A percentile compares a stretch with the other conserved stretches of the same genome.
These are phyloP conservation scores for Pterostichus niger DNA, from an alignment of 2,888 invertebrate genomes.

Conservation along the genomic window DNA sequence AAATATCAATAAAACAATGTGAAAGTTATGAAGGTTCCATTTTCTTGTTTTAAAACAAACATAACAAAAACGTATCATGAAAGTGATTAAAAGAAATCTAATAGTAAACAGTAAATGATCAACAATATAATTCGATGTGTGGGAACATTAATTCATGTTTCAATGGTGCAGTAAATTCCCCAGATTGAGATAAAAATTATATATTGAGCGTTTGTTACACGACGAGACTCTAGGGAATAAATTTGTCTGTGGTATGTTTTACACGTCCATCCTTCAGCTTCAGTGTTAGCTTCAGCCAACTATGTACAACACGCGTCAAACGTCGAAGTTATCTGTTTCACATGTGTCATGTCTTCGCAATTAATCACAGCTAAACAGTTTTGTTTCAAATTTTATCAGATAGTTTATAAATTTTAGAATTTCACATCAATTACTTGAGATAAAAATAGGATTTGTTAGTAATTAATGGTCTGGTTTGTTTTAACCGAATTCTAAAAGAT, in stretches of 20 bases:
- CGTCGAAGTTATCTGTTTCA: constrained; percentile 8
- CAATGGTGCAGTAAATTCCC: constrained; percentile 33
- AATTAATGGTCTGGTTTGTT: too few relatives aligned
- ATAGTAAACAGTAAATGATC: neutral
- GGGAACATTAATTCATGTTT: constrained; percentile 10
- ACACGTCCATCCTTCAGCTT: neutral
- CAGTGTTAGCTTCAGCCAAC: constrained; percentile 1
- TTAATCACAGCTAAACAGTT: neutral
- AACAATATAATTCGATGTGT: constrained; percentile 9
- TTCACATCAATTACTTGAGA: too few relatives aligned
- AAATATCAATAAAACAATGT: neutral
- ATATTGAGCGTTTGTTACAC: constrained; percentile 10
- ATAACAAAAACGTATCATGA: neutral
- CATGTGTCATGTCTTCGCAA: neutral
- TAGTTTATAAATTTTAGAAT: too few relatives aligned
- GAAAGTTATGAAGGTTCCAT: too few relatives aligned
- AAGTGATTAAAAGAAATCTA: constrained; percentile 1
- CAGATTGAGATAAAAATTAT: constrained; percentile 26
- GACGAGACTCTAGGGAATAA: constrained; percentile 16
- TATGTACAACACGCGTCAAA: neutral
- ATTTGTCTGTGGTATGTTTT: constrained; percentile 17
- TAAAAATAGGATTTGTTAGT: too few relatives aligned
- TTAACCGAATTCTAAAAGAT: too few relatives aligned
- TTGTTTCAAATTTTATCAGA: constrained; percentile 3
- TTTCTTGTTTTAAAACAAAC: neutral